Evolutionary conservation across 1,140 invertebrate species (phyloP).

Genomic region (Arion vulgaris): DNA sequence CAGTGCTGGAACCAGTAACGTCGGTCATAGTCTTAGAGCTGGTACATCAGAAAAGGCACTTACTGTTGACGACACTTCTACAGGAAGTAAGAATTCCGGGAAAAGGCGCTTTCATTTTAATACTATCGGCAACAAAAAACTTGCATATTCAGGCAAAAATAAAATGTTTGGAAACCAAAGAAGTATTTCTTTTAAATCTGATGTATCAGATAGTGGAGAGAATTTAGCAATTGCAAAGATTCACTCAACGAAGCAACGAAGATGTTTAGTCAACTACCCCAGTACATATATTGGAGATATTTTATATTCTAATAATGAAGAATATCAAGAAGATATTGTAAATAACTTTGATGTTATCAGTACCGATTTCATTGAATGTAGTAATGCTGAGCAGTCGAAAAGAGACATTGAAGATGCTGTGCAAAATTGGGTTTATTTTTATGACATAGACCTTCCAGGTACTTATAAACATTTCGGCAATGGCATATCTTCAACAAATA

Average conservation of each 20-base stretch:
- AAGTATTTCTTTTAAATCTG: too few relatives aligned
- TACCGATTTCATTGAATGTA: not conserved
- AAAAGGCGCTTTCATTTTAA: too few relatives aligned
- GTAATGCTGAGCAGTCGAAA: not conserved
- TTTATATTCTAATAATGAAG: not conserved
- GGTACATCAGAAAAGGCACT: not conserved
- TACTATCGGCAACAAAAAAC: too few relatives aligned
- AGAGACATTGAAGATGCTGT: not conserved
- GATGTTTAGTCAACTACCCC: too few relatives aligned
- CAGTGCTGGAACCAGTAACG: not conserved
- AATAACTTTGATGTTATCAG: not conserved
- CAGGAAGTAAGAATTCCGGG: too few relatives aligned
- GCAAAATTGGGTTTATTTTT: not conserved
- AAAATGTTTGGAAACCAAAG: too few relatives aligned
- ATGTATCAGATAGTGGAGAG: too few relatives aligned
- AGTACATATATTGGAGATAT: not conserved
- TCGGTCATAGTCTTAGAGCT: not conserved
- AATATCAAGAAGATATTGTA: not conserved
- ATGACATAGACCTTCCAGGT: not conserved
- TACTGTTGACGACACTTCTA: not conserved
- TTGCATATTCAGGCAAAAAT: too few relatives aligned
- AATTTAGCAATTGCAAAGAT: too few relatives aligned
- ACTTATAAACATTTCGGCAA: not conserved
- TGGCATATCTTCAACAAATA: not conserved
- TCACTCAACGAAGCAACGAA: too few relatives aligned